Conservation (phyloP, 2,888 invertebrate genomes). For the Monoplex corrugatus region DNA sequence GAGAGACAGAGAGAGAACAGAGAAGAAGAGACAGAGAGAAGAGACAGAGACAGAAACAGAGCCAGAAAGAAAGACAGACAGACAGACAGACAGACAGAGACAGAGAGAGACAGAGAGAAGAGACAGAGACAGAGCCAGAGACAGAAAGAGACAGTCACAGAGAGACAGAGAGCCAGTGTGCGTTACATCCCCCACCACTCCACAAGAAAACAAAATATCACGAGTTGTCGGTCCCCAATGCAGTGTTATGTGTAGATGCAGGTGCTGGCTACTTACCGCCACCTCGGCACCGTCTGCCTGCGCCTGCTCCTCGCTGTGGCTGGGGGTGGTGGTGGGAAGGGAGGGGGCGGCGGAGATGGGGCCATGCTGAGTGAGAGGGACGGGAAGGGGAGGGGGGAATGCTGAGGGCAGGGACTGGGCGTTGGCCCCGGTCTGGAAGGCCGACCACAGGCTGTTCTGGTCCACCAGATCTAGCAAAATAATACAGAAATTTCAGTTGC, state of each 20-base stretch:
- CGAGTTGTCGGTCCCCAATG: too few relatives aligned
- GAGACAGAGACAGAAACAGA: too few relatives aligned
- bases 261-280: background rate
- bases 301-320: background rate
- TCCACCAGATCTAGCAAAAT: conserved; percentile 55
- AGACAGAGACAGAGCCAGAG: too few relatives aligned
- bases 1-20: too few relatives aligned
- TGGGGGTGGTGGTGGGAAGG: background rate
- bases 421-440: conserved; percentile 42
- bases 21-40: too few relatives aligned
- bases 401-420: conserved; percentile 48
- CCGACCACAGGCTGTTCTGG: conserved; percentile 52
- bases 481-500: too few relatives aligned
- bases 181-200: background rate
- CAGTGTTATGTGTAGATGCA: too few relatives aligned
- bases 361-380: conserved; percentile 49
- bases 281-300: background rate
- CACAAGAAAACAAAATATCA: background rate
- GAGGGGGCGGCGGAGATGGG: conserved; percentile 32
- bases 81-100: too few relatives aligned
- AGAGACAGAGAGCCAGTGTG: too few relatives aligned
- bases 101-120: too few relatives aligned
- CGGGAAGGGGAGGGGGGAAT: conserved; percentile 43
- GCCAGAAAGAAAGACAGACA: too few relatives aligned
- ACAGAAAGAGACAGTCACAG: too few relatives aligned